Base-by-base conservation (phyloP, 2,797 vertebrate genomes). In the Ficedula albicollis region DNA sequence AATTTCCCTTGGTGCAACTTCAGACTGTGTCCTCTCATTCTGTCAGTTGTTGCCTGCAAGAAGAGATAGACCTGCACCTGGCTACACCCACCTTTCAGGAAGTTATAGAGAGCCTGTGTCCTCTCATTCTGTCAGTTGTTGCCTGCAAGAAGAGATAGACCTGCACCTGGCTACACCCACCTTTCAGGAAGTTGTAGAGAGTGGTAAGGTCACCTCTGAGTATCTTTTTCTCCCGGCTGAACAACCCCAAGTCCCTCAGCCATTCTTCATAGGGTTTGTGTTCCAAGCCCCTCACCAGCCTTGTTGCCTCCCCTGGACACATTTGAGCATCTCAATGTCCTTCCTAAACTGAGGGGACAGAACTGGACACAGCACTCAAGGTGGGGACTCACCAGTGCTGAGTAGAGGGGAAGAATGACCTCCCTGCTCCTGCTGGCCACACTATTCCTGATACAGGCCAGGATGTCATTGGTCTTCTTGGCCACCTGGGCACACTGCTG, bases 291-390 rank as follows among this genome's bases (percentile, higher is more conserved):
- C 13, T 66, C 43, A 6, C 43, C 43, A 66, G 43, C 17, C 25
- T 48, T 1, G 6, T 14, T 46, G 23, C 43, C 17, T 34, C n/a
- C 23, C 66, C 17, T 48, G 63, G n/a, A 66, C 3, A 0, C 0
- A 3, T 1, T 48, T 2, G 1, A 48, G 17, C 3, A 5, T 34
- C n/a, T 34, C 23, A 27, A 48, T 1, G 7, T 34, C 43, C 32
- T 66, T 34, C 43, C 63, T 3, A 7, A n/a, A 18, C 22, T n/a
- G 30, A 43, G 16, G 16, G 23, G 6, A 6, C 62, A 46, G 23
- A 27, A 6, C 63, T 48, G 63, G 25, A 34, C 32, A 34, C 43
- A 48, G 63, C 25, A 48, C 43, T 34, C 43, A 2, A 21, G 32
- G 44, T 27, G 4, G 0, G 2, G 7, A n/a, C 25, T 48, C 63